Percentiles rank a stretch among this genome's conserved stretches.
phyloP scores from a whole-genome alignment of 2,113 vertebrate genomes.

The Chionis minor region DNA sequence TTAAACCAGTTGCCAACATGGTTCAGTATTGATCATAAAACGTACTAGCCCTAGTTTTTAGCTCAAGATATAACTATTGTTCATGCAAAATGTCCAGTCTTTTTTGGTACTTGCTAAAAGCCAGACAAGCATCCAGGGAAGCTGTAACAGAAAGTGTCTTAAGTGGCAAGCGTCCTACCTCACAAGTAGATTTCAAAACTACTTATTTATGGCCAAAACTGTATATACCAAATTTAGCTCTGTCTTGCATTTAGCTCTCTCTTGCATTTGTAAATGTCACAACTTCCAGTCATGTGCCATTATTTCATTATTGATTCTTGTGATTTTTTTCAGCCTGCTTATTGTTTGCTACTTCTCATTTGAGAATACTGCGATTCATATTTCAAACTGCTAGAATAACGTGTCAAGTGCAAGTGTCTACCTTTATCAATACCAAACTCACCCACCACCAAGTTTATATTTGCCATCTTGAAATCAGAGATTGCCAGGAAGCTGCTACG shows the following conservation, averaged over 20 bases:
- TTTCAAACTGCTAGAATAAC: neutral
- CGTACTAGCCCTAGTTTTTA: neutral
- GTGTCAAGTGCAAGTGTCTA: neutral
- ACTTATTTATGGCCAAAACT: neutral
- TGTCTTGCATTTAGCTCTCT: neutral
- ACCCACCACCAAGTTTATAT: neutral
- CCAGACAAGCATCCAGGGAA: neutral
- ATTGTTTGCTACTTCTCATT: too few relatives aligned
- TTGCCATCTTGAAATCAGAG: neutral
- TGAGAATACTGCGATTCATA: too few relatives aligned
- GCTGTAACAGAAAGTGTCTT: rapidly evolving
- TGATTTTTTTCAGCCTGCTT: too few relatives aligned
- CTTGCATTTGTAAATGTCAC: neutral
- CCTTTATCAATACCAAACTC: neutral
- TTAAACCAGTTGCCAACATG: neutral
- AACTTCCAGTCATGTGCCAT: neutral
- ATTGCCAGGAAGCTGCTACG: rapidly evolving
- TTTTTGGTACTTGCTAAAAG: neutral
- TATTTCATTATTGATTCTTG: too few relatives aligned
- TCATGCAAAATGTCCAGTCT: neutral
- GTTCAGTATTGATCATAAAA: neutral
- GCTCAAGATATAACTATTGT: neutral
- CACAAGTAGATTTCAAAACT: neutral
- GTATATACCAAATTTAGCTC: neutral
- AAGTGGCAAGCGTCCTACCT: neutral